Evolutionary conservation across 1,140 invertebrate species (phyloP).

Genomic region (Listronotus bonariensis): DNA sequence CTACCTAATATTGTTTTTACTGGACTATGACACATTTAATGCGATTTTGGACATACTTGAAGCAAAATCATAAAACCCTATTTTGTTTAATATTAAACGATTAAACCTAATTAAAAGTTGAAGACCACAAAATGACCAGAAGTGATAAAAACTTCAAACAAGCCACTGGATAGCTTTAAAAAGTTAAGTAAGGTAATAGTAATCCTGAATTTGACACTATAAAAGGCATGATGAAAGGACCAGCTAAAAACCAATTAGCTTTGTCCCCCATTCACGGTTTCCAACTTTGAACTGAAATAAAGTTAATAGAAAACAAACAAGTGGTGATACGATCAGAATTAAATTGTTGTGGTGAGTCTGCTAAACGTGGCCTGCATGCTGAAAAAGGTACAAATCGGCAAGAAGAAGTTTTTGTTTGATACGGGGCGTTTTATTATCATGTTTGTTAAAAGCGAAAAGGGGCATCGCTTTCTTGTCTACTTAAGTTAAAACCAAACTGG

Average conservation of each 20-base stretch:
- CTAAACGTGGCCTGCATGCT: constrained; percentile 35
- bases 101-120: too few species aligned
- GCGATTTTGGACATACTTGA: too few species aligned
- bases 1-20: too few species aligned
- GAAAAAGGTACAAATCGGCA: constrained; percentile 17
- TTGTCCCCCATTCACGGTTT: constrained; percentile 39
- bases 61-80: too few species aligned
- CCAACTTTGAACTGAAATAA: constrained; percentile 40
- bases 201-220: constrained; percentile 25
- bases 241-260: constrained; percentile 39
- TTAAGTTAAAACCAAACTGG: too few species aligned
- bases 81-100: too few species aligned
- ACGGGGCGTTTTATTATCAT: too few species aligned
- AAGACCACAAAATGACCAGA: too few species aligned
- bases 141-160: neutral
- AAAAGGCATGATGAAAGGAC: constrained; percentile 18
- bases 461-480: too few species aligned
- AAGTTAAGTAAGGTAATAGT: constrained; percentile 13
- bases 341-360: constrained; percentile 40
- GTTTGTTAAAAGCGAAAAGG: too few species aligned
- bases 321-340: constrained; percentile 39
- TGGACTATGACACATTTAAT: too few species aligned
- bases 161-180: neutral
- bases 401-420: neutral
- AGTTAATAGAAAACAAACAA: constrained; percentile 42